Conservation (phyloP, 1,140 invertebrate genomes). For the Chrysopa pallens region DNA sequence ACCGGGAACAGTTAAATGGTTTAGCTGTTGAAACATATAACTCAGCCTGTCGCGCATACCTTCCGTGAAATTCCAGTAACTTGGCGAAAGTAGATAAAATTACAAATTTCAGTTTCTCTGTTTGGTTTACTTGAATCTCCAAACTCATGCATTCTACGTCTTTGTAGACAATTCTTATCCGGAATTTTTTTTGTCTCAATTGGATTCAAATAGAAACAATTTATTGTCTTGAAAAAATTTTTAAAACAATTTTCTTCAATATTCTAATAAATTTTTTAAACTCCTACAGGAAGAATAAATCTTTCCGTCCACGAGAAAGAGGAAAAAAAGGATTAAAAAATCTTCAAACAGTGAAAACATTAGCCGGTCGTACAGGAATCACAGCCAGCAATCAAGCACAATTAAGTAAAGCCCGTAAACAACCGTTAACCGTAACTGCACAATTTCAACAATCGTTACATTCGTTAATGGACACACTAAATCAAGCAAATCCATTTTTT, state of each 20-base stretch:
- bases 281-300: conserved; percentile 70
- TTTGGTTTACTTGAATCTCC: too few species aligned
- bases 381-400: conserved; percentile 29
- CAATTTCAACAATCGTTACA: conserved; percentile 88
- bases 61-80: too few species aligned
- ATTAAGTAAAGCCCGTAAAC: conserved; percentile 58
- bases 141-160: too few species aligned
- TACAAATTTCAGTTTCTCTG: too few species aligned
- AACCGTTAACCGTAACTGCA: conserved; percentile 78
- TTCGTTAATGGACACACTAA: conserved; percentile 81
- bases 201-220: too few species aligned
- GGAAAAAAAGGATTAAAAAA: conserved; percentile 71
- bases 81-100: too few species aligned
- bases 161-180: too few species aligned
- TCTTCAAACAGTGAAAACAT: conserved; percentile 73
- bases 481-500: conserved; percentile 92
- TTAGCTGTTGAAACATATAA: too few species aligned
- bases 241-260: background rate
- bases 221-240: too few species aligned
- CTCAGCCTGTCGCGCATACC: too few species aligned
- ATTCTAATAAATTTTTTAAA: conserved; percentile 1
- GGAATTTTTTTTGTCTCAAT: too few species aligned
- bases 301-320: conserved; percentile 61
- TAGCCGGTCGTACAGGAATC: conserved; percentile 50
- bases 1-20: too few species aligned